Base-by-base conservation (phyloP, 2,888 invertebrate species). In the Macrostomum cliftonense region DNA sequence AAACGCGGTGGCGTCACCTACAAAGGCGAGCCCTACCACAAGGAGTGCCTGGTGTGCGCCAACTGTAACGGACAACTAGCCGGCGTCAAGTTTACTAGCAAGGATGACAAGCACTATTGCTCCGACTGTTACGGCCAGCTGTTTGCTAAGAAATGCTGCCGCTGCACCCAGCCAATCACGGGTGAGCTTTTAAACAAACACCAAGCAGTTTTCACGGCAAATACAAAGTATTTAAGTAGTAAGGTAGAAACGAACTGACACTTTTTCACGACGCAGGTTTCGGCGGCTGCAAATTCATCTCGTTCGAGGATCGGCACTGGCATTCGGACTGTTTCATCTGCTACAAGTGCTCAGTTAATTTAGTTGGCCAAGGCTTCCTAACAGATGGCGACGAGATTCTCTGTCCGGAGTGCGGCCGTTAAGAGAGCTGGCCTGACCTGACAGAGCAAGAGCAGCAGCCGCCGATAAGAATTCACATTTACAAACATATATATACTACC, bases 11-110 rank as follows among this genome's bases (percentile, higher is more conserved):
- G 97, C 59, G 95, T 97, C 63, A 95, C 95, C 52, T 97, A 95
- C 78, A 95, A 95, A 79, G 91, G 91, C 75, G 89, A 91, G 74
- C 95, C 97, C 57, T 97, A 93, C 91, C 97, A 97, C 74, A 81
- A 91, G 63, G 95, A 95, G 74, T 97, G 95, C 77, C 97, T 97
- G 78, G 87, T 87, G 52, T 97, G 97, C 79, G 88, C 86, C 63
- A 79, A 93, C 74, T 97, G 97, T 78, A 79, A 80, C 74, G 83
- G 84, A 58, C 86, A 87, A 61, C 77, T 97, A 70, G 95, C 95
- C 47, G 95, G 95, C 40, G 91, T 93, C 75, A 83, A 95, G 67
- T 97, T 97, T 77, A 93, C 93, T 54, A 88, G 88, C 59, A 82
- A 88, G 67, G 95, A 97, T 67, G 95, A 95, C 71, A 89, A 93